Evolutionary conservation across 2,888 invertebrate genomes (phyloP), one percentile per base, ranked within the genome.

Genomic region (Chymomyza amoena): DNA sequence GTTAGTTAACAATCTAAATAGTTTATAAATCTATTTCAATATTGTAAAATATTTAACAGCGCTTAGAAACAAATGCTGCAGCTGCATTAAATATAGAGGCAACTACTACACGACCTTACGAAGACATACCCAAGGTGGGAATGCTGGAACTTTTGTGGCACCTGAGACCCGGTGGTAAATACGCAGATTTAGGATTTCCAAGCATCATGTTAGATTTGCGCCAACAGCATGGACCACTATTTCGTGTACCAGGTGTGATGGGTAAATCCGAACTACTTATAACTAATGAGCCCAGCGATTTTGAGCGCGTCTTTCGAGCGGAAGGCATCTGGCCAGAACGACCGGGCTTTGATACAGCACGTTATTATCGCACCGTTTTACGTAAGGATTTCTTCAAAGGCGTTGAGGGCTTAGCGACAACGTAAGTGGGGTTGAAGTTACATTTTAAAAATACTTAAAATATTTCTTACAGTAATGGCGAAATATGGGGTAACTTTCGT

Each of bases 401-500:
- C 6, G 61, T 73, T 15, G 78, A 78, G n/a, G 89, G 89, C 16
- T 39, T 90, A 0, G 20, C 88, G n/a, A 62, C 85, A 6, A 77
- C 84, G 89, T 89, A 74, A 76, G 75, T 65, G 7, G 39, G 5
- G 3, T 3, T 28, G 3, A 28, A 6, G 4, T 28, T 4, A 28
- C 4, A 28, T 4, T 28, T 3, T 28, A 28, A 28, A 28, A 28
- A 28, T 28, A 28, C 28, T 28, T 4, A 28, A 28, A 3, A 4
- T 28, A 4, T 28, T 28, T 28, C 28, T 39, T 39, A n/a, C 6
- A 39, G 39, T 0, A 72, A 87, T 36, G 88, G 78, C 0, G 94
- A 93, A 16, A 91, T 93, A 74, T 95, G 95, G 95, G 92, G 94
- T 39, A 92, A 93, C 66, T 93, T 95, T 68, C 92, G 95, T 20